phyloP scores from a whole-genome alignment of 2,797 vertebrate genomes.

The Gallirallus australis region DNA sequence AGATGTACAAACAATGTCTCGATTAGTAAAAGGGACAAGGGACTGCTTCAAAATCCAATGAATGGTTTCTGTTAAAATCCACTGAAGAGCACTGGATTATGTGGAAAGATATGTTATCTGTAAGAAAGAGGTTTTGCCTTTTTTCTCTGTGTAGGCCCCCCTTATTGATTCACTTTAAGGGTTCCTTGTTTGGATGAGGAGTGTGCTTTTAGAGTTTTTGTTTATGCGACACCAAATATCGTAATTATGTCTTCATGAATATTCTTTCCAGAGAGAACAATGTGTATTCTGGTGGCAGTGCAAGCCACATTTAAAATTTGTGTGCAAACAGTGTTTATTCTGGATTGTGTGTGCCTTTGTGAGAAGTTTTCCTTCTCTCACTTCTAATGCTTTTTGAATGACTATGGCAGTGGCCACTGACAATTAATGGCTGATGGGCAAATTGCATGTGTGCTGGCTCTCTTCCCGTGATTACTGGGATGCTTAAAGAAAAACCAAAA shows the following conservation, averaged over 20 bases:
- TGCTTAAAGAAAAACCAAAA: neutral
- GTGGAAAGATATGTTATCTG: neutral
- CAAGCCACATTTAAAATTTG: conserved; percentile 2
- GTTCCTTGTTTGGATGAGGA: neutral
- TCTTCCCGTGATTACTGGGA: neutral
- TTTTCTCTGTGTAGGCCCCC: neutral
- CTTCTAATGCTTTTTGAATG: conserved; percentile 17
- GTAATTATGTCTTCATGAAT: conserved; percentile 19
- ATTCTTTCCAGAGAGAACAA: conserved; percentile 7
- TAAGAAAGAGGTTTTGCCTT: neutral
- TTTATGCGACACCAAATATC: conserved; percentile 43
- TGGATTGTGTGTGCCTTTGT: neutral
- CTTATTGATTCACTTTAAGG: neutral
- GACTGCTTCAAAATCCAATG: neutral
- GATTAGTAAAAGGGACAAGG: neutral
- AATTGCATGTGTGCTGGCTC: conserved; percentile 12
- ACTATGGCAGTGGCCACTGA: neutral
- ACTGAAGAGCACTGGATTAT: neutral
- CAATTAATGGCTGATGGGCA: neutral
- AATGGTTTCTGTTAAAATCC: neutral
- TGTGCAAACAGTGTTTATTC: conserved; percentile 10
- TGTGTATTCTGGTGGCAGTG: neutral
- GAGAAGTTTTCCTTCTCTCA: neutral
- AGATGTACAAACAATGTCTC: neutral
- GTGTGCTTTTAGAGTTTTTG: conserved; percentile 3